Base-by-base conservation (phyloP, 2,888 invertebrate species). In the Eupithecia dodoneata region DNA sequence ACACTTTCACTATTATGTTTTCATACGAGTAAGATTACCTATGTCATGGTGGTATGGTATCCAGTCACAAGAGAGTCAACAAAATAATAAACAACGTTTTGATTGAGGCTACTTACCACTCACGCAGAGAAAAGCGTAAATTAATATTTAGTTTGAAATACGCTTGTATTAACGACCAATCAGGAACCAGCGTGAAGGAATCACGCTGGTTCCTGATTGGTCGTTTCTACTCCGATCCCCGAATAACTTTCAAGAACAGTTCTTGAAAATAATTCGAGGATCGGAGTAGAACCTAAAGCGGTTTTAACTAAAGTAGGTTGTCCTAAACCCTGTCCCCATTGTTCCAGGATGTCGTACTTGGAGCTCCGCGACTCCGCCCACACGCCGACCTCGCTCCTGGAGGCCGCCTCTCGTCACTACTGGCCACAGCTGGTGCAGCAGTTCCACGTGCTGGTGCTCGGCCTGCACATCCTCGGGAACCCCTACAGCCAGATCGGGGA, bases 391-490 rank as follows among this genome's bases (percentile, higher is more conserved):
- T 94, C 95, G 65, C 91, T 97, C 45, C 70, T 95, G 55, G 91
- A 93, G 9, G 95, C 96, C 78, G 94, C 97, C 0, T 94, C 95
- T 67, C 95, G 96, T 4, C 97, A 97, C 89, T 97, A 97, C 86
- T 95, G 95, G 85, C 96, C 96, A 45, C 97, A 98, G 89, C 94
- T 97, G 81, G 94, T 97, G 75, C 97, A 98, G 87, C 98, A 98
- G 91, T 97, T 97, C 87, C 97, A 98, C 85, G 97, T 98, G 0
- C 94, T 97, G 80, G 96, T 98, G 1, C 92, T 98, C 30, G 98
- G 97, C 0, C 92, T 97, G 55, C 97, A 97, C 85, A 97, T 98
- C 47, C 95, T 98, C 41, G 97, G 98, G 7, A 98, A 98, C 92
- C 97, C 97, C 0, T 98, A 97, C 87, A 96, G 96, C 82, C 91